Base-by-base conservation (phyloP, 1,140 invertebrate genomes). In the Papilio machaon region DNA sequence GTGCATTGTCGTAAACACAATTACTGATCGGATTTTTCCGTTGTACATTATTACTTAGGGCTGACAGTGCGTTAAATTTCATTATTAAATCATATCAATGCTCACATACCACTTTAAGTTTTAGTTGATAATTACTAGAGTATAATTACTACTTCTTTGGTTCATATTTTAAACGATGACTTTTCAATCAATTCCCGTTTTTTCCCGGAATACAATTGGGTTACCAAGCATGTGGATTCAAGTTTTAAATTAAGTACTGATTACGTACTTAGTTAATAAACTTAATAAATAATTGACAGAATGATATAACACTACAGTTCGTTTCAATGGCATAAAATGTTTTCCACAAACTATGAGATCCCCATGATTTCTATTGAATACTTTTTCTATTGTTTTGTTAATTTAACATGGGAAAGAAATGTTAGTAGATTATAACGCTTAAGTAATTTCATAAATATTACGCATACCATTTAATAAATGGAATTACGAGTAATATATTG, bases 401-500 rank as follows among this genome's bases (percentile, higher is more conserved):
- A 70, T 70, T 70, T 70, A 64, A 70, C 64, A 70, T 35, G 64
- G 13, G 64, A 70, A 70, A 70, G 13, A 70, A 70, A 35, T 70
- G 64, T 70, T 70, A 70, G 64, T 70, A 70, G 35, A 70, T 70
- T 70, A 70, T 35, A 70, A 70, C 30, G 11, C 23, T 70, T 70
- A 2, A 30, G 23, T 70, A 38, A 30, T 70, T 70, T 70, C 15
- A 70, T 35, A 70, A 38, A 35, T 70, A 70, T 70, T 70, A 70
- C 30, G 64, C 64, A 70, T 38, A 15, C 23, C 23, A 30, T 30
- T 30, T 30, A 30, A 30, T 30, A 30, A 30, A 30, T 30, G 23
- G 23, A 30, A 30, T 30, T 30, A 30, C 23, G 23, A 30, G 23
- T 30, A 30, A 30, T 30, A 30, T 0, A 30, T 30, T 30, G 23